A percentile compares a stretch with the other conserved stretches of the same genome.
Conservation (phyloP, 2,888 invertebrate genomes). For the Drosophila cognata region DNA sequence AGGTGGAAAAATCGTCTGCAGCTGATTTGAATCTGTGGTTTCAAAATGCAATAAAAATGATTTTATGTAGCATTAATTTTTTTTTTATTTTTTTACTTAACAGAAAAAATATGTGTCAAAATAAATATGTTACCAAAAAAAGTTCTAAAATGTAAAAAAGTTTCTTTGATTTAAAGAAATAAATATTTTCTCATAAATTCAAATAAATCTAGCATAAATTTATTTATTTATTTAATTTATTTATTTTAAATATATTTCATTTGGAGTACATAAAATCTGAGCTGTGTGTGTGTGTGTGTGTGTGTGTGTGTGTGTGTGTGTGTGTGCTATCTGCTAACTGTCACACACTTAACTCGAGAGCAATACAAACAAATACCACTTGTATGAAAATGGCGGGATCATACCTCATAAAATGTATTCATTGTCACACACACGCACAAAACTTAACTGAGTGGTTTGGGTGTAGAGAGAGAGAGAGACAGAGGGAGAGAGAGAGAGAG, state of each 20-base stretch:
- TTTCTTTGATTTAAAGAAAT: too few species aligned
- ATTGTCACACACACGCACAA: background rate
- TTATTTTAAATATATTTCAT: background rate
- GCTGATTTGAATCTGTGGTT: background rate
- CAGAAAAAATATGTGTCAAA: background rate
- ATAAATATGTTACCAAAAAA: too few species aligned
- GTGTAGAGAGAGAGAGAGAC: background rate
- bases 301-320: background rate
- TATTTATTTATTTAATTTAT: too few species aligned
- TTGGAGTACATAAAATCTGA: background rate
- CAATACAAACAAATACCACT: background rate
- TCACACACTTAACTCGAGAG: background rate
- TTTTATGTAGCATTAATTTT: fast-evolving
- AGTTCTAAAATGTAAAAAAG: too few species aligned
- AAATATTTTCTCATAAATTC: too few species aligned
- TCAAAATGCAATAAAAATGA: background rate
- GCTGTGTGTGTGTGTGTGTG: background rate
- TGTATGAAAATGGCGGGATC: slow-evolving; percentile 40
- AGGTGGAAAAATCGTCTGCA: background rate
- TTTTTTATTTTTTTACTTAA: too few species aligned
- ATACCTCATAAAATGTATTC: slow-evolving; percentile 55
- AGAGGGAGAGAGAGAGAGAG: background rate
- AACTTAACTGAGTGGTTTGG: background rate
- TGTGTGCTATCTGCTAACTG: background rate
- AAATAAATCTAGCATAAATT: too few species aligned